Conservation (phyloP, 2,797 vertebrate genomes). For the Pangasius macronema region DNA sequence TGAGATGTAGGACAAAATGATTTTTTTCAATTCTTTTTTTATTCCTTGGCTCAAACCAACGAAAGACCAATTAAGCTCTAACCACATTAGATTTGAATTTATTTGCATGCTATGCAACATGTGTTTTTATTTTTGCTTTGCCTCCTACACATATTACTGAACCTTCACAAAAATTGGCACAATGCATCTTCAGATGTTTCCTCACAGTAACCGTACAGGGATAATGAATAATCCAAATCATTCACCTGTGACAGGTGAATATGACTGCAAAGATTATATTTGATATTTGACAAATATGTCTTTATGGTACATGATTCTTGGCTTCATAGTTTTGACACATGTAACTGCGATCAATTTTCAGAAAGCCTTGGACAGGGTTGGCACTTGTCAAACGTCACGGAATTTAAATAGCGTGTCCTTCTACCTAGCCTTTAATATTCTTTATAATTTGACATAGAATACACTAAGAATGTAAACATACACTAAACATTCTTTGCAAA, state of each 20-base stretch:
- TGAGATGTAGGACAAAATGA: background rate
- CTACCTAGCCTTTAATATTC: background rate
- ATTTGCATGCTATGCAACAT: conserved; percentile 1
- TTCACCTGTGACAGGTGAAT: conserved; percentile 13
- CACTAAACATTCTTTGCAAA: background rate
- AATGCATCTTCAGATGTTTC: background rate
- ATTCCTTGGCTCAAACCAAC: background rate
- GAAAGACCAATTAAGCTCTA: background rate
- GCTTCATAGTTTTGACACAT: too few species aligned
- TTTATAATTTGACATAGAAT: background rate
- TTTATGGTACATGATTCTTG: background rate
- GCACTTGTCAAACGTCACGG: background rate
- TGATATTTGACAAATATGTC: background rate
- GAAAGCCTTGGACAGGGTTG: background rate
- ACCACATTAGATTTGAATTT: background rate
- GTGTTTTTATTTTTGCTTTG: background rate
- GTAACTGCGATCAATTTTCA: background rate
- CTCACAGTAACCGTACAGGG: background rate
- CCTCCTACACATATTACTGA: conserved; percentile 6
- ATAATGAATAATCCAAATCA: background rate
- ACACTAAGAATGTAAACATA: background rate
- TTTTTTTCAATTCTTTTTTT: background rate
- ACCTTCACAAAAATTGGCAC: conserved; percentile 3
- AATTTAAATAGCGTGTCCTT: background rate
- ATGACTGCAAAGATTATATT: background rate